A percentile compares a stretch with the other conserved stretches of the same genome.
These are phyloP conservation scores for Halichoeres trimaculatus DNA, from an alignment of 2,113 vertebrate genomes.

Conservation along the genomic window DNA sequence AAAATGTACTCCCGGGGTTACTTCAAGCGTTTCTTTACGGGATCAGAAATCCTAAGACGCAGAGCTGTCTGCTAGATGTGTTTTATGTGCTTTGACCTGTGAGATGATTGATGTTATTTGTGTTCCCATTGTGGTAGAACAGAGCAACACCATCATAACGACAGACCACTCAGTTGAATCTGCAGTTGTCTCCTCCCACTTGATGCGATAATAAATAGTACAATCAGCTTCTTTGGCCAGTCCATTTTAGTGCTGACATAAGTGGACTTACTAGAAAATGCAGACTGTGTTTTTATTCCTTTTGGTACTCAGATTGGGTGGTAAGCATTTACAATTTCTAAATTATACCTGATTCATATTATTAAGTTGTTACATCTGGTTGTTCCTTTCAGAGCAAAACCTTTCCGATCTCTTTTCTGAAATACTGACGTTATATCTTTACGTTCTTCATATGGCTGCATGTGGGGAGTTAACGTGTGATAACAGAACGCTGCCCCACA, in stretches of 20 bases:
- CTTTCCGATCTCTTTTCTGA: background rate
- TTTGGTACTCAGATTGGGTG: background rate
- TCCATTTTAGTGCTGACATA: background rate
- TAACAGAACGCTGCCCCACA: constrained; percentile 36
- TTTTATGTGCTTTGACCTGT: background rate
- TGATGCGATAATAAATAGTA: background rate
- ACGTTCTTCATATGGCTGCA: constrained; percentile 30
- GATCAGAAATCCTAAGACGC: constrained; percentile 16
- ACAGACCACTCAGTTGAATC: constrained; percentile 45
- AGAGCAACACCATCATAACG: background rate
- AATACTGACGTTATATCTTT: background rate
- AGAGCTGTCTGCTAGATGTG: background rate
- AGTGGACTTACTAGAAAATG: constrained; percentile 5
- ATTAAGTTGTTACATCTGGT: no score
- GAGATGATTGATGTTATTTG: background rate
- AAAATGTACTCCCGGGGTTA: no score
- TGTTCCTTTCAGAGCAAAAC: background rate
- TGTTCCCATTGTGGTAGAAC: no score
- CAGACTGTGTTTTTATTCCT: background rate
- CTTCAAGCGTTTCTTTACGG: constrained; percentile 5
- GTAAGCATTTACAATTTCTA: constrained; percentile 18
- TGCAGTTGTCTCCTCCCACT: constrained; percentile 33
- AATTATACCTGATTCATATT: no score
- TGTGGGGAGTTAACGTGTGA: constrained; percentile 62
- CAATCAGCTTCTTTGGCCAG: background rate